Evolutionary conservation across 2,888 invertebrate species (phyloP).

Genomic region (Pyrocoelia pectoralis): DNA sequence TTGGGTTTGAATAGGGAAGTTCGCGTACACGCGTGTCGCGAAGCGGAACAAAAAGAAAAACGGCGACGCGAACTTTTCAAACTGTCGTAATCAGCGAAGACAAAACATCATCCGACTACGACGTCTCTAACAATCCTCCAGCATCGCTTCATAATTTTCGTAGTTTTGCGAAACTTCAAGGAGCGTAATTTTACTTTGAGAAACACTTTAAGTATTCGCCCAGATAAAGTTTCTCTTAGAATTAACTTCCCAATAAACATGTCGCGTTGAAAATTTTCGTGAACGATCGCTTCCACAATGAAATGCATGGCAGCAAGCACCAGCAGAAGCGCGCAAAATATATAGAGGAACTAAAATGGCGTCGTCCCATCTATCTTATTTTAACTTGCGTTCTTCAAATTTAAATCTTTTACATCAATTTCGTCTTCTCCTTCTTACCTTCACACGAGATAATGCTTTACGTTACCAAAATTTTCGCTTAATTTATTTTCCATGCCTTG

Average conservation of each 20-base stretch:
- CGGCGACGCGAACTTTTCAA: not conserved
- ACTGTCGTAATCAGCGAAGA: slow-evolving; percentile 6
- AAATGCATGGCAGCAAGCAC: slow-evolving; percentile 54
- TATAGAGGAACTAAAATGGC: slow-evolving; percentile 54
- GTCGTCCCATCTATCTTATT: slow-evolving; percentile 58
- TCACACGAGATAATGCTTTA: slow-evolving; percentile 22
- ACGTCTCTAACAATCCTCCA: slow-evolving; percentile 37
- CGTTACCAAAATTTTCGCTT: slow-evolving; percentile 37
- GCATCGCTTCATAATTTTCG: slow-evolving; percentile 54
- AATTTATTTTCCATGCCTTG: slow-evolving; percentile 56
- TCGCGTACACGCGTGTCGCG: too few species aligned
- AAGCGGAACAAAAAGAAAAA: not conserved
- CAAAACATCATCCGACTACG: slow-evolving; percentile 22
- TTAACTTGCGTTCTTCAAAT: slow-evolving; percentile 54
- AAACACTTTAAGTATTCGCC: slow-evolving; percentile 50
- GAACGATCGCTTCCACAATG: slow-evolving; percentile 51
- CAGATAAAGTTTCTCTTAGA: slow-evolving; percentile 39
- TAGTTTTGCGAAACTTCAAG: slow-evolving; percentile 58
- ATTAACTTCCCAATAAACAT: slow-evolving; percentile 38
- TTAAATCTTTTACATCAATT: slow-evolving; percentile 48
- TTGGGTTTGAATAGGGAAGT: too few species aligned
- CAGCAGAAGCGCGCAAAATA: slow-evolving; percentile 45
- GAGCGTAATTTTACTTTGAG: slow-evolving; percentile 59
- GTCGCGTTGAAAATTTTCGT: slow-evolving; percentile 17
- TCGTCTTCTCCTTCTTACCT: slow-evolving; percentile 26